Evolutionary conservation across 2,797 vertebrate genomes (phyloP).

Genomic region (Smutsia gigantea): DNA sequence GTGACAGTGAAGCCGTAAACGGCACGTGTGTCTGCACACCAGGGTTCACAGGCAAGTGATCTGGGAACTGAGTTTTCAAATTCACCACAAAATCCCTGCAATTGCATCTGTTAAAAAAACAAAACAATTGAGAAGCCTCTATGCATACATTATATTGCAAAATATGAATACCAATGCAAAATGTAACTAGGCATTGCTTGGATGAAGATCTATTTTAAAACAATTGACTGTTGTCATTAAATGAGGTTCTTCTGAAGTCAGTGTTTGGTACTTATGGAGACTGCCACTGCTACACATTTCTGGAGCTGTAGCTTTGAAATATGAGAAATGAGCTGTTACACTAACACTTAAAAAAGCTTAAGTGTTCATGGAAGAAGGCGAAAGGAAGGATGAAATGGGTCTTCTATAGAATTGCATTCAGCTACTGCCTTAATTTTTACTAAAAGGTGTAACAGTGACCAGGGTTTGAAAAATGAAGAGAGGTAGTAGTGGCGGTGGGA

Average conservation of each 20-base stretch:
- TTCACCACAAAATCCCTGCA: not conserved
- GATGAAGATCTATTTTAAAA: not conserved
- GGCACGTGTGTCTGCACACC: slow-evolving; percentile 92
- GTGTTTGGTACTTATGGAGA: not conserved
- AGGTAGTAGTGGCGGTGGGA: not conserved
- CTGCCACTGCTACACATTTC: accelerated
- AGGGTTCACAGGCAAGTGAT: slow-evolving; percentile 92
- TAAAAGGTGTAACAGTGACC: not conserved
- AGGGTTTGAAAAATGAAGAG: not conserved
- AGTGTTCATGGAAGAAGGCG: not conserved
- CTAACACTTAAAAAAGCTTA: not conserved
- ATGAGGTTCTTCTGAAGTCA: not conserved
- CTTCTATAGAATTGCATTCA: not conserved
- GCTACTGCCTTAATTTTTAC: not conserved
- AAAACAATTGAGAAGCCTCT: not conserved
- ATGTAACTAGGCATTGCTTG: not conserved
- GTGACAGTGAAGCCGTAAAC: slow-evolving; percentile 92
- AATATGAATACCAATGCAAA: not conserved
- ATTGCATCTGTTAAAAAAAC: not conserved
- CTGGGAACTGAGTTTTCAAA: not conserved
- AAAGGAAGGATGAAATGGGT: not conserved
- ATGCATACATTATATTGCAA: not conserved
- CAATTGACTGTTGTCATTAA: not conserved
- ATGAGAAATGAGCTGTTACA: not conserved
- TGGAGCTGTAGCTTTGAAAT: not conserved